Evolutionary conservation across 2,888 invertebrate genomes (phyloP).

Genomic region (Drosophila putrida): DNA sequence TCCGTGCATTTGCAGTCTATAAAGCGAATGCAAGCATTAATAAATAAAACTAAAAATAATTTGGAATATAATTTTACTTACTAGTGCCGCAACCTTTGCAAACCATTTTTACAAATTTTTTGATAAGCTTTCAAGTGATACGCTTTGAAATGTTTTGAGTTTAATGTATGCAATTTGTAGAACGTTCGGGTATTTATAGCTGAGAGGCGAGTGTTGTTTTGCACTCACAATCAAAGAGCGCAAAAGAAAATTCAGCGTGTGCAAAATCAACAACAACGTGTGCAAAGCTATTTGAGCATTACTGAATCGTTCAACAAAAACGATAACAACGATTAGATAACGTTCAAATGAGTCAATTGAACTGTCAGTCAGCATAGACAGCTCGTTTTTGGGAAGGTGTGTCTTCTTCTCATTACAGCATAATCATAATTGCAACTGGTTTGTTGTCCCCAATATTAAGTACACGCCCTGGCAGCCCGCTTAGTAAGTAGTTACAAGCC

Average conservation of each 20-base stretch:
- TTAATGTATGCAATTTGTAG: slow-evolving; percentile 11
- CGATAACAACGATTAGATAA: slow-evolving; percentile 39
- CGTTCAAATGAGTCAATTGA: slow-evolving; percentile 17
- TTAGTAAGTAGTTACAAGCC: slow-evolving; percentile 29
- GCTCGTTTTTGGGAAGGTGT: slow-evolving; percentile 11
- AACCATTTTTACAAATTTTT: slow-evolving; percentile 55
- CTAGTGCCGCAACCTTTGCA: slow-evolving; percentile 74
- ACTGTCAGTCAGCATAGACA: slow-evolving; percentile 7
- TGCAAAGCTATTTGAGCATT: slow-evolving; percentile 29
- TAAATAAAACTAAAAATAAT: not conserved
- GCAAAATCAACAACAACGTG: slow-evolving; percentile 69
- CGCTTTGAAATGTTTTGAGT: not conserved
- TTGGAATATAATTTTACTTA: slow-evolving; percentile 43
- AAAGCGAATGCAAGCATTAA: not conserved
- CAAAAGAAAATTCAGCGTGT: slow-evolving; percentile 46
- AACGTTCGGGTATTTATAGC: slow-evolving; percentile 55
- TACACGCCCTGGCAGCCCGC: slow-evolving; percentile 13
- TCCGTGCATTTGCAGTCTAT: slow-evolving; percentile 71
- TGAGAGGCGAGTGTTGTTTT: slow-evolving; percentile 30
- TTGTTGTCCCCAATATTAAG: slow-evolving; percentile 9
- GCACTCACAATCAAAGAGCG: slow-evolving; percentile 36
- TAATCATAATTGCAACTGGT: slow-evolving; percentile 51
- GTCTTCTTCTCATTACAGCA: slow-evolving; percentile 41
- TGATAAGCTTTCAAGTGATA: slow-evolving; percentile 13
- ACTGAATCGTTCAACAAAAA: slow-evolving; percentile 22